A percentile compares a stretch with the other conserved stretches of the same genome.
These are phyloP conservation scores for Microtus oregoni DNA, from an alignment of 2,113 vertebrate genomes.

Conservation along the genomic window DNA sequence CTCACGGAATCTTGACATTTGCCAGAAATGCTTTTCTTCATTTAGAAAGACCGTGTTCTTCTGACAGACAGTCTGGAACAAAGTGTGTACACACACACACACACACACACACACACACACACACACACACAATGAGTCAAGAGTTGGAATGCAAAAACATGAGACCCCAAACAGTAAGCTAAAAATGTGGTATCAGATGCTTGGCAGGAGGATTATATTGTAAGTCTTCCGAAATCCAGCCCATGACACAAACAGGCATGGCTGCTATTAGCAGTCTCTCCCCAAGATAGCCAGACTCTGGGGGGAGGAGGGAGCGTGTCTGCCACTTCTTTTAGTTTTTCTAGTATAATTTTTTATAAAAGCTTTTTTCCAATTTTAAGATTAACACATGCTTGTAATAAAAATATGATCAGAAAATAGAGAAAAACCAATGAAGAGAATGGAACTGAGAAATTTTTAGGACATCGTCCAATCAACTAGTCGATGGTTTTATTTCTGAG, in stretches of 20 bases:
- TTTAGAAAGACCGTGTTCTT: constrained; percentile 76
- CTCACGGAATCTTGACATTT: constrained; percentile 78
- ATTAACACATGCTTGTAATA: not conserved
- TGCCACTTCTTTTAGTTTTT: constrained; percentile 16
- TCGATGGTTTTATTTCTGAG: constrained; percentile 7
- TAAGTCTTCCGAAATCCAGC: constrained; percentile 57
- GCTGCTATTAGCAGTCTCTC: not conserved
- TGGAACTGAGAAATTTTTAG: constrained; percentile 34
- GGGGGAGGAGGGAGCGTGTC: constrained; percentile 4
- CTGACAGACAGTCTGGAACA: constrained; percentile 80
- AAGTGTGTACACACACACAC: constrained; percentile 14
- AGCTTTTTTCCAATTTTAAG: not conserved
- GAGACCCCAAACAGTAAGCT: constrained; percentile 72
- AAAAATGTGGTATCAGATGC: constrained; percentile 48
- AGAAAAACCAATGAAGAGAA: constrained; percentile 14
- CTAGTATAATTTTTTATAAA: not conserved
- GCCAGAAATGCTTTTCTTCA: constrained; percentile 68
- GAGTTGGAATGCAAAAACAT: constrained; percentile 65
- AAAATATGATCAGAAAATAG: not conserved
- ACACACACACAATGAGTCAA: constrained; percentile 57
- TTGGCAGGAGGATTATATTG: constrained; percentile 62
- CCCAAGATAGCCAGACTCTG: not conserved
- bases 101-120: constrained; percentile 24
- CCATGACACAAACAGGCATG: not conserved
- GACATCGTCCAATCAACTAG: not conserved